Percentiles rank a stretch among this genome's conserved stretches.
Evolutionary conservation across 2,797 vertebrate genomes (phyloP).

Genomic region (Pelobates cultripes): DNA sequence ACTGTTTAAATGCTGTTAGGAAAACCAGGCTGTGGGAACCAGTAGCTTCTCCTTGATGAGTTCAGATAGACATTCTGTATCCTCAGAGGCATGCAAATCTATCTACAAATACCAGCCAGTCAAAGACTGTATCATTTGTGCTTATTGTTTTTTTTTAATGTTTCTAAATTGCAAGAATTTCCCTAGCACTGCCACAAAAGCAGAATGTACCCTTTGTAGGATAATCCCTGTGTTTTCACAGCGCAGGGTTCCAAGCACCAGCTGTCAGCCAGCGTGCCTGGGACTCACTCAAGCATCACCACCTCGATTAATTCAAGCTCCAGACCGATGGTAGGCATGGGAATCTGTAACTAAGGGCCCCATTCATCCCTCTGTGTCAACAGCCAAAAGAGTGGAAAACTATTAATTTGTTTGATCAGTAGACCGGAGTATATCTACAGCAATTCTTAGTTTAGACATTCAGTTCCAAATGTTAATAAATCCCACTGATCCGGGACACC

Average conservation of each 20-base stretch:
- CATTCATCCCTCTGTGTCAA: not conserved
- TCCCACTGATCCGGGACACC: not conserved
- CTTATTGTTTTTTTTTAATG: conserved; percentile 10
- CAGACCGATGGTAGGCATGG: conserved; percentile 36
- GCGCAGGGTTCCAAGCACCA: not conserved
- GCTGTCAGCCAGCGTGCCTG: conserved; percentile 24
- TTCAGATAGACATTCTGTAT: conserved; percentile 3
- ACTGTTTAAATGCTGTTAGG: not conserved
- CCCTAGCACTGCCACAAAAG: conserved; percentile 16
- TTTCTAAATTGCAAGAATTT: conserved; percentile 40
- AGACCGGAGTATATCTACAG: not conserved
- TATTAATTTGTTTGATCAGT: not conserved
- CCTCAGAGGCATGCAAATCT: conserved; percentile 1
- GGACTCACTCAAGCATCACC: conserved; percentile 36
- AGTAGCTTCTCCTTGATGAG: not conserved
- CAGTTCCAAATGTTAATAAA: not conserved
- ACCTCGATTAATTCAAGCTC: conserved; percentile 34
- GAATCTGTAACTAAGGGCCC: conserved; percentile 15
- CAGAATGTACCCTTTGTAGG: conserved; percentile 20
- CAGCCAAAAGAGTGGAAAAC: not conserved
- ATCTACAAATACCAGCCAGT: conserved; percentile 5
- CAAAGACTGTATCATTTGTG: conserved; percentile 25
- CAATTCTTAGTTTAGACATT: not conserved
- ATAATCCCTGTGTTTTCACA: conserved; percentile 44
- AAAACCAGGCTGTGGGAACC: conserved; percentile 10